Base-by-base conservation (phyloP, 2,888 invertebrate species). In the Glyphotaelius pellucidus region DNA sequence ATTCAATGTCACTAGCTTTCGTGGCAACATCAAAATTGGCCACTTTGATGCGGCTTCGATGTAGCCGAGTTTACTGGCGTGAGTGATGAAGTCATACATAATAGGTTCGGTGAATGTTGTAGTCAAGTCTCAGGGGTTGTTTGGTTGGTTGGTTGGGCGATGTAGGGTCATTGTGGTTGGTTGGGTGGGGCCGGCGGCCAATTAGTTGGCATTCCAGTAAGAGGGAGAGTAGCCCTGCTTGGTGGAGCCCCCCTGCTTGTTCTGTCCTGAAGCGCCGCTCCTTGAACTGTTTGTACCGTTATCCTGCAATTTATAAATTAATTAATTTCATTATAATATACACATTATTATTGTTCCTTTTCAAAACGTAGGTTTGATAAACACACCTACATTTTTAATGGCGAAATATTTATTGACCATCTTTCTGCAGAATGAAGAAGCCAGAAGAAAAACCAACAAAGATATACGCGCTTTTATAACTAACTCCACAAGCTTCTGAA, bases 161-260 rank as follows among this genome's bases (percentile, higher is more conserved):
- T 67, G 90, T 80, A 30, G 80, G 42, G 42, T 52, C 47, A 83
- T 42, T n/a, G 91, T 84, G 47, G 67, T 84, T 25, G 52, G 67
- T 52, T 32, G 83, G 42, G 90, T 38, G 19, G 12, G 80, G 81
- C n/a, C 31, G 81, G 90, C 79, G 84, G 90, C 84, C 52, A 67
- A 9, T 79, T 97, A 97, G 95, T 97, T 96, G 94, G 96, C 96
- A 94, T 97, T 96, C 97, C 97, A 97, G 95, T 97, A 97, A 92
- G 97, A 97, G 94, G 96, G 96, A 94, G 96, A 96, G 95, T 97
- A 97, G 93, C 95, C 95, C 93, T 97, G 97, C 95, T 97, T 97
- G 94, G 96, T 96, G 94, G 97, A 89, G 32, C 88, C 96, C 94
- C 96, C 96, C 90, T 96, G 96, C 94, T 97, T 96, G 95, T 96